Conservation (phyloP, 2,113 vertebrate species). For the Oreochromis aureus region DNA sequence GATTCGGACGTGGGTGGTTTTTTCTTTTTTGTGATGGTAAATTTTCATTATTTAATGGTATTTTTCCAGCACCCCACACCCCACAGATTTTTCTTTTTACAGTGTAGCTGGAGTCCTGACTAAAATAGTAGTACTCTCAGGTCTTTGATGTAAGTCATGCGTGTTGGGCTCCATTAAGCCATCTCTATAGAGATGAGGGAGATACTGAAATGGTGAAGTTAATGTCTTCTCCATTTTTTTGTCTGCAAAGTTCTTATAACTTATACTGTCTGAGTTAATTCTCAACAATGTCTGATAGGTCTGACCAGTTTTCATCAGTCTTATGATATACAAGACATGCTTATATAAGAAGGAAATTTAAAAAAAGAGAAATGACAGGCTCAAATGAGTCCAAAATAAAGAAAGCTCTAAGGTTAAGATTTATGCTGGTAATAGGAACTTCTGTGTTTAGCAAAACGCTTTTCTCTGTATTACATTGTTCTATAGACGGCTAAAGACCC, state of each 20-base stretch:
- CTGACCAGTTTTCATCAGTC: neutral
- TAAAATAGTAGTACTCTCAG: neutral
- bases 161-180: neutral
- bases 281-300: neutral
- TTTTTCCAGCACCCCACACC: neutral
- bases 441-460: neutral
- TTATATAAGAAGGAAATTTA: neutral
- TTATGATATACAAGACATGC: neutral
- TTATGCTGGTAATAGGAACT: neutral
- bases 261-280: neutral
- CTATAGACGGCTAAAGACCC: neutral
- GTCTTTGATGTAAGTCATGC: neutral
- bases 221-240: neutral
- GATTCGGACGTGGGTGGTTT: neutral
- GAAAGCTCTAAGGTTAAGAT: conserved; percentile 15
- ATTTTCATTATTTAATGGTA: neutral
- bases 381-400: neutral
- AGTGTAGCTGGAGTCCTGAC: neutral
- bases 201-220: neutral
- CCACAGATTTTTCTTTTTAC: neutral
- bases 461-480: neutral
- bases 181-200: neutral
- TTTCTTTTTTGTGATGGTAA: neutral
- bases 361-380: neutral
- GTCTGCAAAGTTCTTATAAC: neutral